Evolutionary conservation across 2,888 invertebrate genomes (phyloP).

Genomic region (Deilephila elpenor): DNA sequence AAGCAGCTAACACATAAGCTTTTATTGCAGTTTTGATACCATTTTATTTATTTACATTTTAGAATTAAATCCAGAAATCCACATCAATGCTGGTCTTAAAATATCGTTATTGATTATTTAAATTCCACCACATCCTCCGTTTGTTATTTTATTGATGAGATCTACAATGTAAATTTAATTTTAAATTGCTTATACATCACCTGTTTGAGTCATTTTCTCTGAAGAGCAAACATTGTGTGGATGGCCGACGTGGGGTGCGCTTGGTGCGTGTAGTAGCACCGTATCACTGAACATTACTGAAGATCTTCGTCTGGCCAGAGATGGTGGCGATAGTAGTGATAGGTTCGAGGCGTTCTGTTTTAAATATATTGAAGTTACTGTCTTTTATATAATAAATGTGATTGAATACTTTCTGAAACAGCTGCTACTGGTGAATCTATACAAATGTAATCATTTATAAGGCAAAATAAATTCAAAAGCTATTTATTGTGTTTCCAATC

Average conservation of each 20-base stretch:
- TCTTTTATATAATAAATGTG: background rate
- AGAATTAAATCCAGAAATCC: too few relatives aligned
- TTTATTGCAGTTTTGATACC: too few relatives aligned
- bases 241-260: conserved; percentile 64
- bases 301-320: conserved; percentile 89
- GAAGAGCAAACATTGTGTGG: conserved; percentile 89
- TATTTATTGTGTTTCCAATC: too few relatives aligned
- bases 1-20: too few relatives aligned
- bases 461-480: too few relatives aligned
- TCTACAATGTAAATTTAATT: background rate
- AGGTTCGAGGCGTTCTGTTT: conserved; percentile 86
- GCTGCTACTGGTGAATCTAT: too few relatives aligned
- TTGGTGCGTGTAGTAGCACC: conserved; percentile 87
- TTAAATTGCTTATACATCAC: conserved; percentile 61
- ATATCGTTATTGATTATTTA: too few relatives aligned
- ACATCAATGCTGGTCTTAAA: too few relatives aligned
- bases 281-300: conserved; percentile 96
- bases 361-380: background rate
- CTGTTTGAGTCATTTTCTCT: conserved; percentile 95
- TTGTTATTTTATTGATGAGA: background rate
- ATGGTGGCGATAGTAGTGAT: conserved; percentile 90
- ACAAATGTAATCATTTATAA: too few relatives aligned
- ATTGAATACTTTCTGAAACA: background rate
- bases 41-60: too few relatives aligned
- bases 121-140: too few relatives aligned